Conservation (phyloP, 1,140 invertebrate species). For the Sminthurides bifidus region DNA sequence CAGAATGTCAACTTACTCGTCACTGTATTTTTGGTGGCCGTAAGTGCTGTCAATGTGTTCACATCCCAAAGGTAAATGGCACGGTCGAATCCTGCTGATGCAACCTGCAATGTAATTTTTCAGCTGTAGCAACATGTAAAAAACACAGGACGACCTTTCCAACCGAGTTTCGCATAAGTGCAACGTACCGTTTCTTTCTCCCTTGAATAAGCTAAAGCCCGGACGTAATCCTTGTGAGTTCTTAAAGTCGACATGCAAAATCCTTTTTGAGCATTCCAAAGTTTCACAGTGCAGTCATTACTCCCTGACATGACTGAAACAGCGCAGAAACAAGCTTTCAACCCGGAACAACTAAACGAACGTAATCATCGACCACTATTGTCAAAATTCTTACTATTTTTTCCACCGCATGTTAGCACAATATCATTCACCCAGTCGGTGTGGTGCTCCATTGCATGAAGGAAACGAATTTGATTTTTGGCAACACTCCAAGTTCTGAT, state of each 20-base stretch:
- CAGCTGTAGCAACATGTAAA: too few species aligned
- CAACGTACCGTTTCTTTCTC: constrained; percentile 63
- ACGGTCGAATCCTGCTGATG: constrained; percentile 91
- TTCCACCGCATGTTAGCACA: constrained; percentile 88
- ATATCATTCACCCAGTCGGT: constrained; percentile 99
- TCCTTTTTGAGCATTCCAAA: constrained; percentile 99
- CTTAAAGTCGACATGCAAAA: constrained; percentile 95
- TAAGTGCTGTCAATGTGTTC: constrained; percentile 91
- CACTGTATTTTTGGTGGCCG: constrained; percentile 96
- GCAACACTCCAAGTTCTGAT: constrained; percentile 86
- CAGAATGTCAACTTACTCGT: constrained; percentile 79
- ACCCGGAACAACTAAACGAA: neutral
- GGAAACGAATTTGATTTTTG: constrained; percentile 64
- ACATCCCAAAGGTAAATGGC: constrained; percentile 99
- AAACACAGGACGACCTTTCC: neutral
- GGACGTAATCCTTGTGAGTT: constrained; percentile 98
- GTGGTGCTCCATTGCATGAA: constrained; percentile 94
- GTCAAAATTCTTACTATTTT: constrained; percentile 56
- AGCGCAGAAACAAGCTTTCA: neutral
- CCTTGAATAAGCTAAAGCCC: constrained; percentile 95
- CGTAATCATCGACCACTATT: neutral
- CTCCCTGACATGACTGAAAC: constrained; percentile 93
- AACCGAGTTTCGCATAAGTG: too few species aligned
- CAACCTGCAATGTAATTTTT: constrained; percentile 59
- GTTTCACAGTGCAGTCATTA: constrained; percentile 97